Conservation (phyloP, 2,797 vertebrate genomes). For the Pampus argenteus region DNA sequence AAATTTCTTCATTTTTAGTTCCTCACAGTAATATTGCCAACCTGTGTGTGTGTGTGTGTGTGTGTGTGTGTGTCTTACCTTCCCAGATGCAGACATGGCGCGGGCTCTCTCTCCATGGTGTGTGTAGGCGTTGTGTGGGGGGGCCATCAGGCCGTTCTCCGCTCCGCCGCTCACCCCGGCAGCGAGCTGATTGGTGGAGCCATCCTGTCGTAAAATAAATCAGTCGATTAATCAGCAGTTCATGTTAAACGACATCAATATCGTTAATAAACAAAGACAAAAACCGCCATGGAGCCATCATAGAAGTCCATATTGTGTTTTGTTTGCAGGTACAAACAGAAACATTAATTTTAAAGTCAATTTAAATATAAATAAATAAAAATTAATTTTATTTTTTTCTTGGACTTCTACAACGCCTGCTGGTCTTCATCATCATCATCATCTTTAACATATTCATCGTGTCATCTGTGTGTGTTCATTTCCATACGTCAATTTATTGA, state of each 20-base stretch:
- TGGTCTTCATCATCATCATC: neutral
- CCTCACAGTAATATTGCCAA: no score
- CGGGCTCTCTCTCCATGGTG: slow-evolving; percentile 79
- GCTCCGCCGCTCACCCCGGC: slow-evolving; percentile 47
- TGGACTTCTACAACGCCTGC: slow-evolving; percentile 5
- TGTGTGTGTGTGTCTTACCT: slow-evolving; percentile 71
- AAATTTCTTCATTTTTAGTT: no score
- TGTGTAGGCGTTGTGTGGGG: slow-evolving; percentile 69
- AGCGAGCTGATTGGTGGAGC: slow-evolving; percentile 64
- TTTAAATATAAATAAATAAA: no score
- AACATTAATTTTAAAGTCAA: no score
- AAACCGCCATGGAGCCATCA: neutral
- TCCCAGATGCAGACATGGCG: slow-evolving; percentile 84
- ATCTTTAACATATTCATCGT: neutral
- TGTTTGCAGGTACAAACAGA: neutral
- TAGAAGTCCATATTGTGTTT: slow-evolving; percentile 12
- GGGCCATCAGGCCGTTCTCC: slow-evolving; percentile 82
- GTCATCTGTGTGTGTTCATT: neutral
- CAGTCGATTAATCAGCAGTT: neutral
- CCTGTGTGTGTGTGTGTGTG: neutral
- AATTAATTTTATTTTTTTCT: no score
- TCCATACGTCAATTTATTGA: no score
- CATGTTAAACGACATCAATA: neutral
- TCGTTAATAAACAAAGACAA: neutral
- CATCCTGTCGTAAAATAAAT: slow-evolving; percentile 63